These are phyloP conservation scores for Amphibalanus amphitrite DNA, from an alignment of 1,140 invertebrate genomes.

Conservation along the genomic window DNA sequence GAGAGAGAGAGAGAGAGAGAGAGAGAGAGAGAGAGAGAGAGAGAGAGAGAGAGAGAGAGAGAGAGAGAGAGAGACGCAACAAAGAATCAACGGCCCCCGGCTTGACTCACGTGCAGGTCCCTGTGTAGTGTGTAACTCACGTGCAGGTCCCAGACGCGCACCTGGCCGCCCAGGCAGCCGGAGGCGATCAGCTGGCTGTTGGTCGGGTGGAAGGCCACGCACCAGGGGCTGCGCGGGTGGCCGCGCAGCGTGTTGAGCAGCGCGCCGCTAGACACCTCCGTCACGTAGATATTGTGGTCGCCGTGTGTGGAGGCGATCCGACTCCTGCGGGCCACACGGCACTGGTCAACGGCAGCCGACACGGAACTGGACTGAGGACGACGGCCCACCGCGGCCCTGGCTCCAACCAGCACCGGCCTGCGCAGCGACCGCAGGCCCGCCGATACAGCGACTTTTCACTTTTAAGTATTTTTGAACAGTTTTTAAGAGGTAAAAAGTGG, in stretches of 20 bases:
- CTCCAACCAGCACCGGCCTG: background rate
- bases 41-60: too few species aligned
- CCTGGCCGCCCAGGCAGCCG: conserved; percentile 75
- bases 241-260: conserved; percentile 58
- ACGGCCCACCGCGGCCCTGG: background rate
- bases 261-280: conserved; percentile 54
- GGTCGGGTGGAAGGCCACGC: conserved; percentile 72
- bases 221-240: conserved; percentile 81
- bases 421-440: conserved; percentile 3
- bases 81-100: background rate
- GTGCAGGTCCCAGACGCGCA: conserved; percentile 75
- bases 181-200: conserved; percentile 67
- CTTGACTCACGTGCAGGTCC: too few species aligned
- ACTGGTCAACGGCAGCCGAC: background rate
- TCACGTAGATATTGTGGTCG: conserved; percentile 80
- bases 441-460: conserved; percentile 3
- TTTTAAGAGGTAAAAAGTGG: conserved; percentile 9
- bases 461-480: conserved; percentile 5
- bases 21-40: too few species aligned
- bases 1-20: too few species aligned
- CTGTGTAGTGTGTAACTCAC: too few species aligned
- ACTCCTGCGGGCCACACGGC: conserved; percentile 32
- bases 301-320: conserved; percentile 78
- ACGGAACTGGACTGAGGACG: conserved; percentile 3
- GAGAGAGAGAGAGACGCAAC: too few species aligned